These are phyloP conservation scores for Platichthys flesus DNA, from an alignment of 2,113 vertebrate genomes.

Conservation along the genomic window DNA sequence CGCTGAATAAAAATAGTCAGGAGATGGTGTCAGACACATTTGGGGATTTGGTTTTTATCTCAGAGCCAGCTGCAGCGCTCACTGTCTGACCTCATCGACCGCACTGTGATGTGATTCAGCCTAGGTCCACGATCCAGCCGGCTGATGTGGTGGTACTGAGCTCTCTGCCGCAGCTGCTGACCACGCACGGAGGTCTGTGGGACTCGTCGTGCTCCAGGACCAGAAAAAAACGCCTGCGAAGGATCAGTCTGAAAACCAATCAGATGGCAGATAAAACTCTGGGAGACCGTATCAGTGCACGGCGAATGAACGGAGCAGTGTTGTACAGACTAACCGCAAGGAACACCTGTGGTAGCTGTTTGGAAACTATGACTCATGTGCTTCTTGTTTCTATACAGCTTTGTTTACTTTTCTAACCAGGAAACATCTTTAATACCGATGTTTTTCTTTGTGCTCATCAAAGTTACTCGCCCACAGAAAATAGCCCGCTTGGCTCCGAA, in stretches of 20 bases:
- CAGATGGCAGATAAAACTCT: constrained; percentile 59
- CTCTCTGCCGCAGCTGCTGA: constrained; percentile 36
- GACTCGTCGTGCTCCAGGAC: constrained; percentile 40
- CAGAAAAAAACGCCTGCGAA: constrained; percentile 12
- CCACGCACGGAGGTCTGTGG: constrained; percentile 45
- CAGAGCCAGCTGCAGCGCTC: constrained; percentile 49
- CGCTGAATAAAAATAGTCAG: constrained; percentile 58
- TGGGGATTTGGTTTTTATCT: constrained; percentile 66
- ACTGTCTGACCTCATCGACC: constrained; percentile 77
- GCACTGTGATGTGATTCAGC: constrained; percentile 57
- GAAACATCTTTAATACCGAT: constrained; percentile 1
- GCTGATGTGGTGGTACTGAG: constrained; percentile 57
- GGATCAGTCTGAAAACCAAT: constrained; percentile 37
- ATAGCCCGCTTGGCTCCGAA: neutral
- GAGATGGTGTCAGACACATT: constrained; percentile 66
- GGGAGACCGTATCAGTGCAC: constrained; percentile 25
- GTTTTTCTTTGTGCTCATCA: neutral
- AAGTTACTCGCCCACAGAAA: constrained; percentile 3
- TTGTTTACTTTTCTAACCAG: constrained; percentile 38
- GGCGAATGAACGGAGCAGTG: constrained; percentile 4
- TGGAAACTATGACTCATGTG: constrained; percentile 69
- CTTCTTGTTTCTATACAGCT: constrained; percentile 54
- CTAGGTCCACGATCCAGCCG: constrained; percentile 46
- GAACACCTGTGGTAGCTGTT: constrained; percentile 56
- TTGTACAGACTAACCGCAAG: constrained; percentile 26